Base-by-base conservation (phyloP, 2,888 invertebrate genomes). In the Matsumyia berberina region DNA sequence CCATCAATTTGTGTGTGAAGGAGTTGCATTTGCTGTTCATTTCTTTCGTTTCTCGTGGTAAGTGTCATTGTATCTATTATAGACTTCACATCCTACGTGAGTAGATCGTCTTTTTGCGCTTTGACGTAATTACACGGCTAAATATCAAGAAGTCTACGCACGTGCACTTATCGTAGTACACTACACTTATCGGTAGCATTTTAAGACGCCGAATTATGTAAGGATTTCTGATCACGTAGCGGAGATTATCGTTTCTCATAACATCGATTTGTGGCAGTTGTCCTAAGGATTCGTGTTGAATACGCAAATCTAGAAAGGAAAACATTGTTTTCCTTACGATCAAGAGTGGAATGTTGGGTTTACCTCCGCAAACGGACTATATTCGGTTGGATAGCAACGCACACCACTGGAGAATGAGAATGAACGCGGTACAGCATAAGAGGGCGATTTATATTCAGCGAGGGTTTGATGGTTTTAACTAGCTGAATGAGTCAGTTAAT, bases 261-360 rank as follows among this genome's bases (percentile, higher is more conserved):
- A 83, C 83, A 79, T 83, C 83, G 67, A 73, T 83, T 83, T 82
- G 55, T 78, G 78, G 72, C 78, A 78, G 66, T 82, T 64, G 49
- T 57, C 51, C 39, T 17, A 39, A 55, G 66, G 82, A 78, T 72
- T 60, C 46, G 15, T 66, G 11, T 44, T 67, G 69, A 44, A 66
- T 77, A 70, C 42, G 81, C 76, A 64, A 82, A 76, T 76, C 69
- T 51, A 51, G 29, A 57, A 64, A 53, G 70, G 64, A 70, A 76
- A 76, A 70, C 76, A 57, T 44, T 51, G 42, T 39, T 12, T 58
- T 72, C 42, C 31, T 51, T 46, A 39, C 57, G 19, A 51, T 46
- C 44, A 51, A 35, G 37, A 35, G 44, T 7, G 11, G 15, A 42
- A n/a, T 12, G 11, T 51, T 37, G 3, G 17, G 35, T 70, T 31